Percentiles rank a stretch among this genome's conserved stretches.
phyloP scores from a whole-genome alignment of 2,797 vertebrate species.

The Smutsia gigantea region DNA sequence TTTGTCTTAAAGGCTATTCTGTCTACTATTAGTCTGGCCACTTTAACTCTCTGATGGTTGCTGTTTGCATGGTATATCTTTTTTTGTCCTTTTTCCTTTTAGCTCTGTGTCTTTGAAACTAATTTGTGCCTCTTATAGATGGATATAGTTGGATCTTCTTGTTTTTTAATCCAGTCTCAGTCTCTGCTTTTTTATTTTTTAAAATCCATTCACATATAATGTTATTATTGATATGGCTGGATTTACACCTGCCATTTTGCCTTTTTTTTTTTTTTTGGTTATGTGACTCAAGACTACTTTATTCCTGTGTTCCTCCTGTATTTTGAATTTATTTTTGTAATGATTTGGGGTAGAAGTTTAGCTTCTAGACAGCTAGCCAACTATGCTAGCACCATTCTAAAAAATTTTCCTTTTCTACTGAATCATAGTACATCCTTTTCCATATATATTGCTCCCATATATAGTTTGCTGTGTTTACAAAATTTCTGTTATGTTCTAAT shows the following conservation, averaged over 20 bases:
- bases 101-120: slow-evolving; percentile 27
- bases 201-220: slow-evolving; percentile 24
- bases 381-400: not conserved
- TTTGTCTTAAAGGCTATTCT: slow-evolving; percentile 54
- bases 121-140: not conserved
- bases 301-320: slow-evolving; percentile 48
- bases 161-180: not conserved
- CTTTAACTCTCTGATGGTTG: not conserved
- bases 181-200: slow-evolving; percentile 38
- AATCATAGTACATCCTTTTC: slow-evolving; percentile 54
- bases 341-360: slow-evolving; percentile 23
- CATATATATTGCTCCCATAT: not conserved
- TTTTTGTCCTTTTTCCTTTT: not conserved
- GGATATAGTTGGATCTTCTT: slow-evolving; percentile 2
- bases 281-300: not conserved
- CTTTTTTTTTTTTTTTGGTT: not conserved
- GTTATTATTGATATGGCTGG: not conserved
- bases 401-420: slow-evolving; percentile 38
- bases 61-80: not conserved
- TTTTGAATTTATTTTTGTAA: slow-evolving; percentile 54
- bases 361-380: slow-evolving; percentile 10
- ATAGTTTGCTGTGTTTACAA: slow-evolving; percentile 5
- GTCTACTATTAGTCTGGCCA: not conserved
- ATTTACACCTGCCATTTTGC: slow-evolving; percentile 17
- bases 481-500: slow-evolving; percentile 44